Evolutionary conservation across 2,888 invertebrate genomes (phyloP).

Genomic region (Eilema caniola): DNA sequence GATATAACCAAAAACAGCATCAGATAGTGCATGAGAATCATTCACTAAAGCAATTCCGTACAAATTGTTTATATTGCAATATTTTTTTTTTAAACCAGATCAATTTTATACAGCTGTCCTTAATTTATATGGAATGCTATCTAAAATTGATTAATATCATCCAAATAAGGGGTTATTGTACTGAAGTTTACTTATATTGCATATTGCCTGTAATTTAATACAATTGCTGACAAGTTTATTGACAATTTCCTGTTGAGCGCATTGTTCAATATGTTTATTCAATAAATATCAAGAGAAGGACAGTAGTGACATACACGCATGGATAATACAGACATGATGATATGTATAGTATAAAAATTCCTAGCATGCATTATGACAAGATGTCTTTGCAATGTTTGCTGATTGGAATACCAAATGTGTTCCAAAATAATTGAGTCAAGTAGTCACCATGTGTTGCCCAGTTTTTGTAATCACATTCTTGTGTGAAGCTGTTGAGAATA

Average conservation of each 20-base stretch:
- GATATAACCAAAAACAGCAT: too few species aligned
- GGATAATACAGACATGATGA: conserved; percentile 34
- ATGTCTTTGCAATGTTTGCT: conserved; percentile 55
- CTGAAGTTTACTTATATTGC: conserved; percentile 58
- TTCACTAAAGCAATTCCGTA: too few species aligned
- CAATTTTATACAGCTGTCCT: background rate
- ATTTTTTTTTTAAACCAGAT: too few species aligned
- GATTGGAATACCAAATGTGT: conserved; percentile 66
- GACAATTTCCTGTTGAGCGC: conserved; percentile 77
- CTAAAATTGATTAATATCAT: background rate
- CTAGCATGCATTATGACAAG: conserved; percentile 53
- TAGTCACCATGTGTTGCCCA: conserved; percentile 44
- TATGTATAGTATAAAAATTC: conserved; percentile 53
- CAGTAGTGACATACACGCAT: conserved; percentile 41
- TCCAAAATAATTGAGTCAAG: conserved; percentile 54
- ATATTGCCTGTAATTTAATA: conserved; percentile 54
- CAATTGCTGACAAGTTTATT: conserved; percentile 76
- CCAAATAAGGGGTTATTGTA: conserved; percentile 58
- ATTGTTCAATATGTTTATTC: conserved; percentile 76
- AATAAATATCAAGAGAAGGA: conserved; percentile 68
- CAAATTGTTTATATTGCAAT: too few species aligned
- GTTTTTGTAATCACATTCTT: conserved; percentile 48
- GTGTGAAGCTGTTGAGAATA: conserved; percentile 12
- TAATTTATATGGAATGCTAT: background rate
- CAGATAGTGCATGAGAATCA: too few species aligned